A percentile compares a stretch with the other conserved stretches of the same genome.
Evolutionary conservation across 37 sponge, comb jelly and placozoan species (phyloP).

Genomic region (Hormiphora californensis): DNA sequence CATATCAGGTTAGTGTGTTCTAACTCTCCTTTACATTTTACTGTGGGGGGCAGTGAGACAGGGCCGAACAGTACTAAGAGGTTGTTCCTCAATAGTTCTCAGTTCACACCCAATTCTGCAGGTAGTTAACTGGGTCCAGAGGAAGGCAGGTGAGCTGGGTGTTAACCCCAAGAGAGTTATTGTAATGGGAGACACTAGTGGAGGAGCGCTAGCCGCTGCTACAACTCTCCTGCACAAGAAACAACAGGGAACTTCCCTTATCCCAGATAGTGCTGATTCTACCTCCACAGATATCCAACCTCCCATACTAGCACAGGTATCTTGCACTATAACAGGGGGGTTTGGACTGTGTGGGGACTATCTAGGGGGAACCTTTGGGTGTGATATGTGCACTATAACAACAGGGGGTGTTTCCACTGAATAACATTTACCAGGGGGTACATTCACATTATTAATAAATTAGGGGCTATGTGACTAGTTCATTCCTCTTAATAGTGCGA

Average conservation of each 20-base stretch:
- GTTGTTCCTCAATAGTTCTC: background rate
- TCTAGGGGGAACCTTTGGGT: too few species aligned
- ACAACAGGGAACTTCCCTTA: background rate
- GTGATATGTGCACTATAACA: too few species aligned
- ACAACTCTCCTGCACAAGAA: background rate
- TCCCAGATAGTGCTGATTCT: background rate
- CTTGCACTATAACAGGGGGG: too few species aligned
- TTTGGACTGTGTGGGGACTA: too few species aligned
- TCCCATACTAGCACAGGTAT: background rate
- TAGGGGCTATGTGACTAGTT: too few species aligned
- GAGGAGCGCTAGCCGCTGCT: background rate
- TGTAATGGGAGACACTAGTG: background rate
- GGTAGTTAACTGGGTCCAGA: slow-evolving; percentile 19
- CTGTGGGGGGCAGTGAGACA: too few species aligned
- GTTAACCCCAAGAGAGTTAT: background rate
- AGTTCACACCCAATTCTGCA: background rate
- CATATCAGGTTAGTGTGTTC: slow-evolving; percentile 12
- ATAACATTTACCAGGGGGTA: too few species aligned
- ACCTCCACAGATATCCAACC: slow-evolving; percentile 7
- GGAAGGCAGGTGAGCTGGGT: background rate
- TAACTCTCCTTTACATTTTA: too few species aligned
- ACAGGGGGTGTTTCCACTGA: too few species aligned
- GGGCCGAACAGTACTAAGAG: too few species aligned
- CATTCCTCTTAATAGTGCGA: too few species aligned
- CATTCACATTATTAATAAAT: too few species aligned